Evolutionary conservation across 2,888 invertebrate species (phyloP).

Genomic region (Microdon myrmicae): DNA sequence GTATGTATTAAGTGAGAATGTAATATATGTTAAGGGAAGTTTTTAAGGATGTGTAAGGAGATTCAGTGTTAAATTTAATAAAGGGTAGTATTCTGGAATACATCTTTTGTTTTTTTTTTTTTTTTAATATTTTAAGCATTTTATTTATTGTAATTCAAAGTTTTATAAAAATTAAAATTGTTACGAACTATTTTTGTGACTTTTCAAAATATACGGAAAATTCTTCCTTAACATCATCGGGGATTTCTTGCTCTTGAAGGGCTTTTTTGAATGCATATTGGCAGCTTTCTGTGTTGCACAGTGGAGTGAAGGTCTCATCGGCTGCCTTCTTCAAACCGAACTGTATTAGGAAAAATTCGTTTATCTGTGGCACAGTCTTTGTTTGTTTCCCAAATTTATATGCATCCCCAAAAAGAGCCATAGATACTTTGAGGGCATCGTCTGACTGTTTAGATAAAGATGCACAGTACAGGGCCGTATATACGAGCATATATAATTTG

Average conservation of each 20-base stretch:
- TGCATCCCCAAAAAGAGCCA: conserved; percentile 60
- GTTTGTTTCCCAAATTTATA: conserved; percentile 63
- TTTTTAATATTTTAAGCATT: too few relatives aligned
- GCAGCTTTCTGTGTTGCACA: conserved; percentile 62
- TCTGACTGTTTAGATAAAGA: conserved; percentile 60
- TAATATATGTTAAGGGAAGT: too few relatives aligned
- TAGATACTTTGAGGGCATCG: conserved; percentile 61
- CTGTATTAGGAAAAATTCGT: conserved; percentile 64
- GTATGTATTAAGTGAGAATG: too few relatives aligned
- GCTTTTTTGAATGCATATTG: conserved; percentile 62
- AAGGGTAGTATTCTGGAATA: too few relatives aligned
- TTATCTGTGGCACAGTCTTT: conserved; percentile 62
- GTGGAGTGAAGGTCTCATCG: conserved; percentile 59
- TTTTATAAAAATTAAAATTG: too few relatives aligned
- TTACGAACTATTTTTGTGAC: too few relatives aligned
- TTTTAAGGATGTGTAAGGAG: too few relatives aligned
- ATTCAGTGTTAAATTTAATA: too few relatives aligned
- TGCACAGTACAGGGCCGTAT: conserved; percentile 64
- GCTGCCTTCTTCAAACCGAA: conserved; percentile 63
- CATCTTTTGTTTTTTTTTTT: too few relatives aligned
- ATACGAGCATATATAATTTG: conserved; percentile 62
- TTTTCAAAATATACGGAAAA: conserved; percentile 63
- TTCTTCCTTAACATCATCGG: conserved; percentile 61
- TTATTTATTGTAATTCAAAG: too few relatives aligned
- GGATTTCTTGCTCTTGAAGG: conserved; percentile 57